These are phyloP conservation scores for Vombatus ursinus DNA, from an alignment of 2,113 vertebrate genomes.

Conservation along the genomic window DNA sequence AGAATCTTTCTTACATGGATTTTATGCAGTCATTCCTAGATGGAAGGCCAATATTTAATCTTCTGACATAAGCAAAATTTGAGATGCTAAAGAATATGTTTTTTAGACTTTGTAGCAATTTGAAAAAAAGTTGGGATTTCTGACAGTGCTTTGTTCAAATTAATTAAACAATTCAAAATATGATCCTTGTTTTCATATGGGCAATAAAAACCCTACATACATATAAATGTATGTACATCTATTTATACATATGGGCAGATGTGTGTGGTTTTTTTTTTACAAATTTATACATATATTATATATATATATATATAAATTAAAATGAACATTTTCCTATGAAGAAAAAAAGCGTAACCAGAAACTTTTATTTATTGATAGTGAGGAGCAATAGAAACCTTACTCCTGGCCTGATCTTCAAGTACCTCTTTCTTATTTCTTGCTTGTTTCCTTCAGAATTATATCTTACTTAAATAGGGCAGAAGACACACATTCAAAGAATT, in stretches of 20 bases:
- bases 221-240: not conserved
- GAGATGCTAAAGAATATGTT: not conserved
- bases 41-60: not conserved
- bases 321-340: not conserved
- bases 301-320: not conserved
- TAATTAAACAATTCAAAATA: not conserved
- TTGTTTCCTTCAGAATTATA: not conserved
- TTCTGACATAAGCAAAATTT: not conserved
- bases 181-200: not conserved
- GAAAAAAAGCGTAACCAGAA: not conserved
- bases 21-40: not conserved
- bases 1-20: accelerated
- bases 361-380: not conserved
- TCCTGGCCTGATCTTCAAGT: not conserved
- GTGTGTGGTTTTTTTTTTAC: no score
- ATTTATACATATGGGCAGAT: not conserved
- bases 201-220: not conserved
- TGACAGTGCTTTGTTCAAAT: not conserved
- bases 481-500: not conserved
- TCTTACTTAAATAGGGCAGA: not conserved
- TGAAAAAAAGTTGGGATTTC: not conserved
- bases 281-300: not conserved
- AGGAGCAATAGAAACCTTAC: not conserved
- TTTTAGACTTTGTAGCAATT: not conserved
- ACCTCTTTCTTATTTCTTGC: not conserved